These are phyloP conservation scores for Chondrosia reniformis DNA, from an alignment of 37 sponge, comb jelly and placozoan species.

Conservation along the genomic window DNA sequence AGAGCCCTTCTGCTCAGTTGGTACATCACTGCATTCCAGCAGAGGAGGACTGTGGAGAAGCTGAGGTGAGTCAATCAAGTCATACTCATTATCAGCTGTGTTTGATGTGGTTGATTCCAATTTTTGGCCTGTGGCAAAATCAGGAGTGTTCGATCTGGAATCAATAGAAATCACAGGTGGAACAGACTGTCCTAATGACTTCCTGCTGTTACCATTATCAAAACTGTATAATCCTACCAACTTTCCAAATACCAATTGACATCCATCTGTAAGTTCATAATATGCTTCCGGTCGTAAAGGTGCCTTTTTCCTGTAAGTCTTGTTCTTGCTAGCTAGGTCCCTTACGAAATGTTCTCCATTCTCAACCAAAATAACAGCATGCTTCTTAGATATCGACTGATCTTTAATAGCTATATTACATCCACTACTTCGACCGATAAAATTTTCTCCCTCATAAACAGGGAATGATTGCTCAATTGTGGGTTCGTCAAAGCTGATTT, in stretches of 20 bases:
- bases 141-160: conserved; percentile 11
- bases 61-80: too few species aligned
- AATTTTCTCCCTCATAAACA: neutral
- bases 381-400: neutral
- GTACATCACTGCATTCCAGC: neutral
- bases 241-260: conserved; percentile 46
- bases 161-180: neutral
- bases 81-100: too few species aligned
- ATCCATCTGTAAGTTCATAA: conserved; percentile 61
- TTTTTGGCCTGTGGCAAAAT: too few species aligned
- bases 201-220: neutral
- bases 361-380: conserved; percentile 54
- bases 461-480: neutral
- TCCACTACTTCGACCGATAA: neutral
- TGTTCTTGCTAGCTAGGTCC: conserved; percentile 63
- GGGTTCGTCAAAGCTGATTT: too few species aligned
- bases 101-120: too few species aligned
- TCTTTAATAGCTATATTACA: neutral
- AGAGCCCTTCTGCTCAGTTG: too few species aligned
- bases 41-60: neutral
- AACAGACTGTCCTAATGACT: conserved; percentile 6
- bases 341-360: conserved; percentile 52
- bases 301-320: conserved; percentile 38
- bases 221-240: conserved; percentile 45
- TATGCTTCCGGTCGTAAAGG: conserved; percentile 51